Evolutionary conservation across 2,113 vertebrate genomes (phyloP), one percentile per base, ranked within the genome.

Genomic region (Gavia stellata): DNA sequence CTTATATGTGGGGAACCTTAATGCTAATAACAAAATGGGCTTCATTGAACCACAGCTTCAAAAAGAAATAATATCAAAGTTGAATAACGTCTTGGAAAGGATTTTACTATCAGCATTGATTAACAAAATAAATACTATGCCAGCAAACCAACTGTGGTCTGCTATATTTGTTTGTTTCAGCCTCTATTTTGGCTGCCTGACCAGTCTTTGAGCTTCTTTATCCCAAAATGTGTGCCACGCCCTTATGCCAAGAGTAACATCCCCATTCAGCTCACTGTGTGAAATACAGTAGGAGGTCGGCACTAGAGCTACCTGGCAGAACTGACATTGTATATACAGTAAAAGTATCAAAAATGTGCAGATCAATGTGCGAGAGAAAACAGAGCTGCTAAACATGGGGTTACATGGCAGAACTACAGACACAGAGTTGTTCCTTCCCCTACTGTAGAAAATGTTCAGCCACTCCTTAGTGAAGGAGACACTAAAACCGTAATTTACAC

Each of bases 71-170:
- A 56, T 73, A 78, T 23, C 40, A 94, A 77, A 85, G 47, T 75
- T 59, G 66, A 95, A 90, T 77, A 45, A 52, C 62, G 82, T 93
- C 59, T 90, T 88, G 89, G 61, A 82, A 96, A 94, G 81, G 23
- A 52, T 91, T 95, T 95, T 75, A 56, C 83, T 96, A 91, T 84
- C 90, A 93, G 73, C 65, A 67, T 33, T 83, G 88, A 95, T 94
- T 94, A 92, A 93, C 52, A 90, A 97, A 97, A 97, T 92, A 95
- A 97, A 89, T 81, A 93, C 68, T 59, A 80, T 73, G 49, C 72
- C 67, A 93, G 49, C 85, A 96, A 86, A 73, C 52, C 88, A 89
- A 77, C 70, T 75, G 71, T 66, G 77, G n/a, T 71, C 82, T 78
- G 86, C 61, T 90, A 13, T 63, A 65, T 88, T 72, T 91, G 26